These are phyloP conservation scores for Galeopsomyia nigrocyanea DNA, from an alignment of 2,888 invertebrate genomes.

Conservation along the genomic window DNA sequence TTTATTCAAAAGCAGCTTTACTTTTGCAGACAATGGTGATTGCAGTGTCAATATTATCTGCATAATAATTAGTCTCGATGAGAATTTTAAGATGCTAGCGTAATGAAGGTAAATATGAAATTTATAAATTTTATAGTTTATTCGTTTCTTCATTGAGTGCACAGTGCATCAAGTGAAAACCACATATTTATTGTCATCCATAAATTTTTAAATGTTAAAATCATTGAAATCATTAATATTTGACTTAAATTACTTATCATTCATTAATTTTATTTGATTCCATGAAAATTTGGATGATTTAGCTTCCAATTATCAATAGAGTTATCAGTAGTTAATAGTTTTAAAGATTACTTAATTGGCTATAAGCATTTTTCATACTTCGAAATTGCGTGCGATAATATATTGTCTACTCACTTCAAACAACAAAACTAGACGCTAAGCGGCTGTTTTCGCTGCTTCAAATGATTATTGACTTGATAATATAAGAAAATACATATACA, in stretches of 20 bases:
- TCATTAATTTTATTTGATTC: slow-evolving; percentile 47
- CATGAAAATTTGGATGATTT: slow-evolving; percentile 44
- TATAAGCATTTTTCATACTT: slow-evolving; percentile 51
- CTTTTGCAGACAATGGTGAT: slow-evolving; percentile 10
- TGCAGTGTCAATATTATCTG: slow-evolving; percentile 20
- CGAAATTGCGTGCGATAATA: slow-evolving; percentile 51
- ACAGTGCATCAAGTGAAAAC: slow-evolving; percentile 12
- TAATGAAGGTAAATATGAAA: slow-evolving; percentile 50
- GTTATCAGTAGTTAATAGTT: slow-evolving; percentile 49
- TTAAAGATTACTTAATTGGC: slow-evolving; percentile 28
- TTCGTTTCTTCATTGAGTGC: slow-evolving; percentile 47
- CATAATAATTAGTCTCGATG: slow-evolving; percentile 27
- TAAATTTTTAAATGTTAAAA: slow-evolving; percentile 44
- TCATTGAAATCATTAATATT: slow-evolving; percentile 46
- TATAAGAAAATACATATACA: slow-evolving; percentile 10
- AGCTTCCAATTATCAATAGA: slow-evolving; percentile 47
- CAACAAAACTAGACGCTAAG: too few species aligned
- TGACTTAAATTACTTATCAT: slow-evolving; percentile 40
- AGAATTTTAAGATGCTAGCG: slow-evolving; percentile 35
- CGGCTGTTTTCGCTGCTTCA: slow-evolving; percentile 55
- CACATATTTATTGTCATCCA: slow-evolving; percentile 4
- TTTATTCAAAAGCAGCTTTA: too few species aligned
- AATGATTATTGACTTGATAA: neutral
- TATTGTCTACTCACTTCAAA: too few species aligned
- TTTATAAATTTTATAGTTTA: slow-evolving; percentile 54